Base-by-base conservation (phyloP, 1,140 invertebrate genomes). In the Ceratosolen solmsi region DNA sequence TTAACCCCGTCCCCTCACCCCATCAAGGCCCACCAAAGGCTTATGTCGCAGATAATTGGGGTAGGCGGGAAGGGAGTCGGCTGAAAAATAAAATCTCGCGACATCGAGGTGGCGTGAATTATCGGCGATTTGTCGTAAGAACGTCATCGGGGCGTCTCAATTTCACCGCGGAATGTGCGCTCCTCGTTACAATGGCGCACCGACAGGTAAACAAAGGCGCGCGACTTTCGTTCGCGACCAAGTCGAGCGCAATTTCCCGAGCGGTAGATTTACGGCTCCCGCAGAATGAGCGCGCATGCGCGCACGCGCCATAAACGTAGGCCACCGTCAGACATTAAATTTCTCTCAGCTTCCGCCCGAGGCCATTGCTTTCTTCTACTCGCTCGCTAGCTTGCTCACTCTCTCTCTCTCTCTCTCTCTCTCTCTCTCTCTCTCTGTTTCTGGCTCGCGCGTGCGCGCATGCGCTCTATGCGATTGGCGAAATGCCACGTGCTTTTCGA, bases 241-340 rank as follows among this genome's bases (percentile, higher is more conserved):
- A 54, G 56, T 30, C 68, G 77, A 82, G 73, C 51, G 77, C 76
- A 79, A 83, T 79, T 79, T 75, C 58, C 81, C 54, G 58, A 27
- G 65, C 58, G 38, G 27, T n/a, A 72, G 77, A 79, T 79, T 79
- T 72, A 72, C 60, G 51, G 27, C 49, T 3, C 41, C 5, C 1
- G 9, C 5, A 13, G 41, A 8, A 38, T 5, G 30, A 22, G n/a
- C n/a, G 65, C 65, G 65, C 65, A 46, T 41, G 65, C 36, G 65
- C 65, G 5, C 54, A 22, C 33, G 38, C 65, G 36, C 36, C 11
- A 70, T 70, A 70, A 70, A 70, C 65, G 36, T n/a, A n/a, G 36
- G 17, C 30, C 63, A 13, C n/a, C 63, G 13, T 1, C 36, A 8
- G 36, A n/a, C 22, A 30, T 22, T 2, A 41, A 38, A 15, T 82